Percentiles rank a stretch among this genome's conserved stretches.
Conservation (phyloP, 2,113 vertebrate genomes). For the Dermatemys mawii region DNA sequence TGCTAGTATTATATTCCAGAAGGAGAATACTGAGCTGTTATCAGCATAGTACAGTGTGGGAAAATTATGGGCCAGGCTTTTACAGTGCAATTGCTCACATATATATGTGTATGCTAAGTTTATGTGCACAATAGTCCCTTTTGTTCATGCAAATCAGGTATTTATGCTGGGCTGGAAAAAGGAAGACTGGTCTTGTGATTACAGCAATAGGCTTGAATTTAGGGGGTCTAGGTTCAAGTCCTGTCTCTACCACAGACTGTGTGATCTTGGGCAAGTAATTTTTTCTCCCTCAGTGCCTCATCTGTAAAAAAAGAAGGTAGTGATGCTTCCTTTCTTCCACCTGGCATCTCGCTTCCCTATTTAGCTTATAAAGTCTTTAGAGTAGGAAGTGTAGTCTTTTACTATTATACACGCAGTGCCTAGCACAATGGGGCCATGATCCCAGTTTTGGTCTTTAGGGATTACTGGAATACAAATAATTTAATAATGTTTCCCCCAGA, state of each 20-base stretch:
- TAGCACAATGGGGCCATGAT: not conserved
- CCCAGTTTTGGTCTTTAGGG: not conserved
- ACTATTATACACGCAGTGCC: not conserved
- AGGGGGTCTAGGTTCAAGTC: not conserved
- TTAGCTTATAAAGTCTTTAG: not conserved
- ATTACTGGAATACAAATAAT: not conserved
- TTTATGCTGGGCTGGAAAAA: not conserved
- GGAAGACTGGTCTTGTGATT: too few relatives aligned
- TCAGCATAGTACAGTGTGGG: not conserved
- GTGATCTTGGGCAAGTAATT: not conserved
- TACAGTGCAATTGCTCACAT: not conserved
- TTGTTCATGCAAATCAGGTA: not conserved
- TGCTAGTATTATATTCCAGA: not conserved
- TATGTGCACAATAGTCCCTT: not conserved
- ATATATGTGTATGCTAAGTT: not conserved
- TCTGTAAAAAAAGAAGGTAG: not conserved
- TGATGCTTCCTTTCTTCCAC: not conserved
- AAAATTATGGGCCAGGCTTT: not conserved
- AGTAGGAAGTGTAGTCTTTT: not conserved
- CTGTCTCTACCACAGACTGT: not conserved
- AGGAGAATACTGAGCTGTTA: not conserved
- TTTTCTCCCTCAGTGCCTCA: not conserved
- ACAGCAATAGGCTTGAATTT: not conserved
- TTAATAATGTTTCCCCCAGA: not conserved
- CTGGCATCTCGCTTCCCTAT: rapidly evolving